phyloP scores from a whole-genome alignment of 37 sponge, comb jelly and placozoan species.

The Aphrocallistes beatrix region DNA sequence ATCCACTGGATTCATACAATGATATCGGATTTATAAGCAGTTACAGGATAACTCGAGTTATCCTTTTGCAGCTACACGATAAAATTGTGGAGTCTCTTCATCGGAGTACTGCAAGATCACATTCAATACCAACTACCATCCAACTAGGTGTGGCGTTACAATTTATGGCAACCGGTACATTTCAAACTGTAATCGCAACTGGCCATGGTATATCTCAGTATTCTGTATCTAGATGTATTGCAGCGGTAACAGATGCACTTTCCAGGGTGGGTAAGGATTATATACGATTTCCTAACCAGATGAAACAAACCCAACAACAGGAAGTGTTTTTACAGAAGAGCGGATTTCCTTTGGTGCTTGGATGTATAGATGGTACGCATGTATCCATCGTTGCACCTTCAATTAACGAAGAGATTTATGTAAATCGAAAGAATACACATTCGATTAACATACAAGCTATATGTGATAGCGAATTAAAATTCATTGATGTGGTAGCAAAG shows the following conservation, averaged over 20 bases:
- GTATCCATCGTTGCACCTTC: background rate
- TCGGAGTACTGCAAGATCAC: constrained; percentile 15
- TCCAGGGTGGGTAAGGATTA: background rate
- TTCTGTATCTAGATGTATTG: constrained; percentile 10
- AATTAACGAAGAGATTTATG: background rate
- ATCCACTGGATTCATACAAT: constrained; percentile 17
- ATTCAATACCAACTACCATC: constrained; percentile 3
- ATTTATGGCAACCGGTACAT: constrained; percentile 14
- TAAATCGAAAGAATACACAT: background rate
- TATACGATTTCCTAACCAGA: background rate
- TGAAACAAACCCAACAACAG: background rate
- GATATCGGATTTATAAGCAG: background rate
- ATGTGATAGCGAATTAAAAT: background rate
- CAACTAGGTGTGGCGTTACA: constrained; percentile 13
- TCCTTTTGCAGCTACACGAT: background rate
- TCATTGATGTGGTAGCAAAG: constrained; percentile 12
- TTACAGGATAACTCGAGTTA: constrained; percentile 19
- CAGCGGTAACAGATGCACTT: constrained; percentile 2
- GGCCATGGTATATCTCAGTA: background rate
- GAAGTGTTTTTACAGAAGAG: background rate
- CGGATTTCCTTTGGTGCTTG: background rate
- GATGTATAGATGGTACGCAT: background rate
- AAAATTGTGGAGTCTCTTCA: constrained; percentile 11
- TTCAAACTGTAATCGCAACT: constrained; percentile 2
- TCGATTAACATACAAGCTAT: background rate